These are phyloP conservation scores for Eufriesea mexicana DNA, from an alignment of 1,140 invertebrate genomes.

Conservation along the genomic window DNA sequence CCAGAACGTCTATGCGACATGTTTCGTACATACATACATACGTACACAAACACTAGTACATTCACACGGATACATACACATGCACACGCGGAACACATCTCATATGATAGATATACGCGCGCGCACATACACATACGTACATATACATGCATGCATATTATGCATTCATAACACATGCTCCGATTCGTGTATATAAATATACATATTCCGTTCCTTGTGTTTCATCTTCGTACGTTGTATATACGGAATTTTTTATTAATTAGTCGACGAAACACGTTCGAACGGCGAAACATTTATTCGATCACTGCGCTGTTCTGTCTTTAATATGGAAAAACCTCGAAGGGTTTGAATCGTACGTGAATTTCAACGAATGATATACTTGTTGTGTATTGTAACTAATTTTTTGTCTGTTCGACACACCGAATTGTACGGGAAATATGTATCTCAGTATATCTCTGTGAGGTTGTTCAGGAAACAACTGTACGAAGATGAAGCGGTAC, in stretches of 20 bases:
- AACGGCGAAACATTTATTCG: not conserved
- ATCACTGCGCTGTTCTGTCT: not conserved
- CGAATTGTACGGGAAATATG: not conserved
- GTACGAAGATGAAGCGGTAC: conserved; percentile 63
- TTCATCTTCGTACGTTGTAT: conserved; percentile 65
- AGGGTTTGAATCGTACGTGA: not conserved
- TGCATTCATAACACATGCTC: conserved; percentile 39
- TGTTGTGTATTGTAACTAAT: not conserved
- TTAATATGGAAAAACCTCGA: not conserved
- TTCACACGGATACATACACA: conserved; percentile 40
- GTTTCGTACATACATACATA: conserved; percentile 66
- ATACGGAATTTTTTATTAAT: not conserved
- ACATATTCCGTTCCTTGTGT: conserved; percentile 61
- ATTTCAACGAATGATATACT: conserved; percentile 1
- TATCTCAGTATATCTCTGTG: not conserved
- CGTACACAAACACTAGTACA: conserved; percentile 7
- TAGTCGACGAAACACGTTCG: not conserved
- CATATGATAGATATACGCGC: not conserved
- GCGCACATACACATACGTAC: not conserved
- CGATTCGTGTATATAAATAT: conserved; percentile 55
- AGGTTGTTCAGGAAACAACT: conserved; percentile 30
- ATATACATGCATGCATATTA: conserved; percentile 26
- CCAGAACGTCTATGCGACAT: conserved; percentile 52
- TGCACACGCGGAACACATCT: not conserved
- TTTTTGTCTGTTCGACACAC: not conserved